Base-by-base conservation (phyloP, 1,140 invertebrate genomes). In the Ostrea edulis region DNA sequence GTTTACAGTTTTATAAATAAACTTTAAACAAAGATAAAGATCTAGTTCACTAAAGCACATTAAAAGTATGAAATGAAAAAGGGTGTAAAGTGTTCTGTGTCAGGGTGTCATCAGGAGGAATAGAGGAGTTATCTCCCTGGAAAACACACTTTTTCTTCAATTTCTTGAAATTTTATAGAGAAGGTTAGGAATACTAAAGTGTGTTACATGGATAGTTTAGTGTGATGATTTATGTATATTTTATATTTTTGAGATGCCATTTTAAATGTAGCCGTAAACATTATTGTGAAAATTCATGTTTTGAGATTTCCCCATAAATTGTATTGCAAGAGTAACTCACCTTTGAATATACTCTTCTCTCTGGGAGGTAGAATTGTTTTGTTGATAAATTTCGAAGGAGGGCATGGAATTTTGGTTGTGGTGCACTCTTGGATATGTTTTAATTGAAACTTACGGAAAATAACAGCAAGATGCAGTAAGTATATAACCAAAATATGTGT, bases 331-430 rank as follows among this genome's bases (percentile, higher is more conserved):
- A 77, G 22, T 77, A 29, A 14, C 29, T 77, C 22, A 22, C 68
- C 68, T 77, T 77, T 0, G 9, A 11, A 14, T 0, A 9, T 25
- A 25, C 68, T 77, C 68, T 77, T 77, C 68, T 77, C 14, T 77
- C 12, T 77, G 8, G 68, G 68, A 77, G 68, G 29, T 77, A 25
- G 29, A 29, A 77, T 77, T 77, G 68, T 77, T 77, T 77, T 77
- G 68, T 77, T 77, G 68, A 77, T 77, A 77, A 77, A 77, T 22
- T 77, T 77, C 29, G 25, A 35, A 77, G 25, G 68, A 77, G 68
- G 68, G 68, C 68, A 77, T 77, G 68, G 29, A 25, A 77, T 77
- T 77, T 35, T 25, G 68, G 25, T 77, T 77, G 68, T 77, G 29
- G 68, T 22, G 22, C 11, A 29, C 25, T 22, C 29, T 77, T 77